Evolutionary conservation across 1,140 invertebrate species (phyloP).

Genomic region (Atta cephalotes): DNA sequence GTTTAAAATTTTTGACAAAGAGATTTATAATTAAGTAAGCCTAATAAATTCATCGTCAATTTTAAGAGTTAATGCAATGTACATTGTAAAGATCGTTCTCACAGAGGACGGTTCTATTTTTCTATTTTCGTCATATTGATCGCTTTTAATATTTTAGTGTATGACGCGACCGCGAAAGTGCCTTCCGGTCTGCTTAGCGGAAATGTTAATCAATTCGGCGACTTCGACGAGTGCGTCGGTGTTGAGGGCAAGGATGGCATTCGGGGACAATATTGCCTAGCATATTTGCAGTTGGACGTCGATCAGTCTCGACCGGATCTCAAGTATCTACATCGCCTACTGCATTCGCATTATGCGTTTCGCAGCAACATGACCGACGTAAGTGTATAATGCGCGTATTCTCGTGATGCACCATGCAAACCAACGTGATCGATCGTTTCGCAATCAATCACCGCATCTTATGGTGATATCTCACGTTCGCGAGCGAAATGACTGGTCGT

Average conservation of each 20-base stretch:
- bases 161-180: slow-evolving; percentile 88
- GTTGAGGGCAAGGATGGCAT: slow-evolving; percentile 83
- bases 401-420: background rate
- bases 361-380: slow-evolving; percentile 89
- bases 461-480: slow-evolving; percentile 24
- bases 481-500: background rate
- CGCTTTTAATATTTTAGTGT: slow-evolving; percentile 84
- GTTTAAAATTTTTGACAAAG: background rate
- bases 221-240: slow-evolving; percentile 88
- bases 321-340: slow-evolving; percentile 86
- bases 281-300: slow-evolving; percentile 87
- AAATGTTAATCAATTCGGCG: slow-evolving; percentile 89
- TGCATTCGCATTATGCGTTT: slow-evolving; percentile 89
- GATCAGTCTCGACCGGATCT: slow-evolving; percentile 85
- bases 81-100: background rate
- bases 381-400: slow-evolving; percentile 83
- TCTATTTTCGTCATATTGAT: slow-evolving; percentile 16
- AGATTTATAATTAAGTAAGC: no score
- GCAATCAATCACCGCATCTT: slow-evolving; percentile 33
- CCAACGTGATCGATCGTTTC: slow-evolving; percentile 16
- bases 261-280: slow-evolving; percentile 88
- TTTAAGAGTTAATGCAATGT: background rate
- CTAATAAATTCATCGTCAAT: no score
- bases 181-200: slow-evolving; percentile 88
- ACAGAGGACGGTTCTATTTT: background rate